Conservation (phyloP, 2,113 vertebrate genomes). For the Charadrius vociferus region DNA sequence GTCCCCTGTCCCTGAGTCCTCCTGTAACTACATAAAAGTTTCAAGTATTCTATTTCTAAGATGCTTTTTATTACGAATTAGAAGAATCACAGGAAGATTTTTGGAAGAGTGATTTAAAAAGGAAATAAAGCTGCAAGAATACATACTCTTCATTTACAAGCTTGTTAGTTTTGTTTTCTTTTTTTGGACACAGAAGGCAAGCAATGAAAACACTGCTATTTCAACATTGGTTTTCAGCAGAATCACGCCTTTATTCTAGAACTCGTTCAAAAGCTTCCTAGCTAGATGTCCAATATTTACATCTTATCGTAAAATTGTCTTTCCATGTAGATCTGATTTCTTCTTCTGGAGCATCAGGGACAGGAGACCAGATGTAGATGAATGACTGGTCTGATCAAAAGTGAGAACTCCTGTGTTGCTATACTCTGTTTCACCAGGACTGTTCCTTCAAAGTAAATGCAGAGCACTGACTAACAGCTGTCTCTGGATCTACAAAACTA, state of each 20-base stretch:
- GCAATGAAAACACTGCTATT: not conserved
- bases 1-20: not conserved
- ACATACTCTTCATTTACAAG: not conserved
- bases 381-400: conserved; percentile 13
- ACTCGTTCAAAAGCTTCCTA: not conserved
- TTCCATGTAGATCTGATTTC: not conserved
- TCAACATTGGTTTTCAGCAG: not conserved
- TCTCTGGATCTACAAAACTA: not conserved
- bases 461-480: not conserved
- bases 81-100: not conserved
- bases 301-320: not conserved
- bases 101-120: not conserved
- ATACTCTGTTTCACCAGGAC: conserved; percentile 33
- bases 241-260: not conserved
- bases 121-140: not conserved
- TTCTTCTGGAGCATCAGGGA: not conserved
- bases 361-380: not conserved
- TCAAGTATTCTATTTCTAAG: not conserved
- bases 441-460: not conserved
- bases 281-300: not conserved
- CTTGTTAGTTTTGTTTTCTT: not conserved
- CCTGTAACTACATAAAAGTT: not conserved
- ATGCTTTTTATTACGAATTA: not conserved
- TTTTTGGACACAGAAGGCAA: not conserved
- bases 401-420: conserved; percentile 22